These are phyloP conservation scores for Eriosoma lanigerum DNA, from an alignment of 1,140 invertebrate species.

Conservation along the genomic window DNA sequence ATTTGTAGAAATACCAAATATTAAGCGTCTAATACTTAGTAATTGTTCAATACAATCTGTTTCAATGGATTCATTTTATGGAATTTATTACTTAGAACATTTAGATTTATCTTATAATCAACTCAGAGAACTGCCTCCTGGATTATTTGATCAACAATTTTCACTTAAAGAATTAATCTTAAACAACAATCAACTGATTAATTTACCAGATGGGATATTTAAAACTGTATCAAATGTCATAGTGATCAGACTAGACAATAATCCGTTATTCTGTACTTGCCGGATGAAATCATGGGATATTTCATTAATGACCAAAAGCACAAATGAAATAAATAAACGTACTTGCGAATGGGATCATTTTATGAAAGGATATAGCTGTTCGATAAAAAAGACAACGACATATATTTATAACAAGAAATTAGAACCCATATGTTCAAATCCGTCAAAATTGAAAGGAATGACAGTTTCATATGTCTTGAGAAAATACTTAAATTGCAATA, in stretches of 20 bases:
- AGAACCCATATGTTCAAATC: conserved; percentile 66
- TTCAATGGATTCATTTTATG: conserved; percentile 71
- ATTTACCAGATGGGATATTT: conserved; percentile 65
- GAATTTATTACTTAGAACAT: conserved; percentile 62
- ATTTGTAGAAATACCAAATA: conserved; percentile 64
- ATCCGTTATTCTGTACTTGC: conserved; percentile 73
- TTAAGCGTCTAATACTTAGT: conserved; percentile 65
- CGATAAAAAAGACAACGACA: conserved; percentile 55
- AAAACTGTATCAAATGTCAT: conserved; percentile 60
- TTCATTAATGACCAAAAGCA: conserved; percentile 61
- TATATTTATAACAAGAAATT: conserved; percentile 64
- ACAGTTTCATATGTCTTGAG: conserved; percentile 65
- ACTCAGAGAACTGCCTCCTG: conserved; percentile 64
- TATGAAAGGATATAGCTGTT: conserved; percentile 58
- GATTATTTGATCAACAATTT: conserved; percentile 66
- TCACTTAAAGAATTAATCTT: conserved; percentile 66
- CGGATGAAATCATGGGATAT: conserved; percentile 67
- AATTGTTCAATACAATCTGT: conserved; percentile 66
- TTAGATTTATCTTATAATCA: conserved; percentile 69
- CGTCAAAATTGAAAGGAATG: conserved; percentile 63
- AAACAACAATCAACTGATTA: conserved; percentile 64
- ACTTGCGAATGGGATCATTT: conserved; percentile 58
- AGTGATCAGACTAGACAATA: conserved; percentile 65
- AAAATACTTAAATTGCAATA: conserved; percentile 57
- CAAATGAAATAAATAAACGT: conserved; percentile 58